Evolutionary conservation across 2,113 vertebrate genomes (phyloP).

Genomic region (Notarius lentiginosus): DNA sequence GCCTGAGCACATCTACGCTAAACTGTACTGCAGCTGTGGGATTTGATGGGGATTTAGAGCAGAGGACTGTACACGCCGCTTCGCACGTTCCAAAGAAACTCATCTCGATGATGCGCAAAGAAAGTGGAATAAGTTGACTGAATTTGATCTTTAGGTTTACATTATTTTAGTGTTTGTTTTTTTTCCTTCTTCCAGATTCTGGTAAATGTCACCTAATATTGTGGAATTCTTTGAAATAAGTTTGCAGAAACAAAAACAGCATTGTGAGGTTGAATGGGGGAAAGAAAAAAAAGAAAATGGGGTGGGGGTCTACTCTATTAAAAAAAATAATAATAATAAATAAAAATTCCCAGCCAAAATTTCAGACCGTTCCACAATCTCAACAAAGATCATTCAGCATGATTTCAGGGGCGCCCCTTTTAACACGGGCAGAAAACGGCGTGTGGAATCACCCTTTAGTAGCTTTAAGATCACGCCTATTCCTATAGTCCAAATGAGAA

Average conservation of each 20-base stretch:
- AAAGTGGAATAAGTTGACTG: neutral
- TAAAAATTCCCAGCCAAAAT: neutral
- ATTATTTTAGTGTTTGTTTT: too few species aligned
- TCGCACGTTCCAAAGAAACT: neutral
- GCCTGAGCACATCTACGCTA: constrained; percentile 22
- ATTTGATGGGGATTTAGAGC: neutral
- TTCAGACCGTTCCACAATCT: neutral
- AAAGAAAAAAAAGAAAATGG: too few species aligned
- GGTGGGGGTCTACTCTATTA: neutral
- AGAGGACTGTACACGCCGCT: neutral
- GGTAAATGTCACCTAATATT: too few species aligned
- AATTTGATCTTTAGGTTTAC: too few species aligned
- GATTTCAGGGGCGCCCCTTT: constrained; percentile 59
- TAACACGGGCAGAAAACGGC: neutral
- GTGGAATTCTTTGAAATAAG: too few species aligned
- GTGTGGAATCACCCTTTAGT: constrained; percentile 1
- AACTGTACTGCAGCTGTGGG: neutral
- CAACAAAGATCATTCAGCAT: neutral
- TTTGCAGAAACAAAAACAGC: too few species aligned
- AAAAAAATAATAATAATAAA: too few species aligned
- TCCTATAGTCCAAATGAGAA: constrained; percentile 21
- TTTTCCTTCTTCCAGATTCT: too few species aligned
- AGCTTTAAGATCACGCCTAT: constrained; percentile 25
- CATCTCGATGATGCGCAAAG: neutral
- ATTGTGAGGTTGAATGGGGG: too few species aligned